phyloP scores from a whole-genome alignment of 2,797 vertebrate species.

The Anisognathus igniventris region DNA sequence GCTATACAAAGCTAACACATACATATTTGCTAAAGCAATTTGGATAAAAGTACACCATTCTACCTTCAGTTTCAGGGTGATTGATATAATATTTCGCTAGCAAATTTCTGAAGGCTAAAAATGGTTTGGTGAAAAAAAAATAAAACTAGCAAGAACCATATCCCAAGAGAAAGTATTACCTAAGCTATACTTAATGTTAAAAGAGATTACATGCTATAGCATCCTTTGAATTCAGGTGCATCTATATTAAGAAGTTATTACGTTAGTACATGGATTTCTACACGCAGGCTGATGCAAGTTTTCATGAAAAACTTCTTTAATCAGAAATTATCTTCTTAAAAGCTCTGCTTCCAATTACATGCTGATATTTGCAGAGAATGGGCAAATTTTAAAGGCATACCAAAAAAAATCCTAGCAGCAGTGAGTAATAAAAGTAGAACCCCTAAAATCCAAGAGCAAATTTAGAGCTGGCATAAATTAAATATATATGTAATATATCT shows the following conservation, averaged over 20 bases:
- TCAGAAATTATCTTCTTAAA: not conserved
- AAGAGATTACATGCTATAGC: conserved; percentile 30
- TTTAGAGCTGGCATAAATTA: not conserved
- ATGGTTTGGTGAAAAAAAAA: not conserved
- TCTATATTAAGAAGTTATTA: conserved; percentile 54
- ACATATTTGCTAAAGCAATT: not conserved
- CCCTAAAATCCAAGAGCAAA: not conserved
- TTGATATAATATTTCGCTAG: not conserved
- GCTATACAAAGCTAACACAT: not conserved
- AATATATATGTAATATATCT: not conserved
- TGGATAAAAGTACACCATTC: not conserved
- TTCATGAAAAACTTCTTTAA: not conserved
- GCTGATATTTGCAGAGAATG: not conserved
- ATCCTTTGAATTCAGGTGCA: conserved; percentile 24
- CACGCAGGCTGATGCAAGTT: not conserved
- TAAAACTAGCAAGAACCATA: not conserved
- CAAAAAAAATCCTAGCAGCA: not conserved
- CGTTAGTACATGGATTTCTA: not conserved
- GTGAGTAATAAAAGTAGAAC: not conserved
- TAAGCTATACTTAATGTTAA: conserved; percentile 36
- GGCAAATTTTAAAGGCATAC: not conserved
- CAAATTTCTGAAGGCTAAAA: conserved; percentile 23
- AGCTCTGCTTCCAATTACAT: not conserved
- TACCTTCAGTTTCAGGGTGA: conserved; percentile 3
- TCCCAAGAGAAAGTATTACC: conserved; percentile 20